A percentile compares a stretch with the other conserved stretches of the same genome.
These are phyloP conservation scores for Progne subis DNA, from an alignment of 2,113 vertebrate genomes.

Conservation along the genomic window DNA sequence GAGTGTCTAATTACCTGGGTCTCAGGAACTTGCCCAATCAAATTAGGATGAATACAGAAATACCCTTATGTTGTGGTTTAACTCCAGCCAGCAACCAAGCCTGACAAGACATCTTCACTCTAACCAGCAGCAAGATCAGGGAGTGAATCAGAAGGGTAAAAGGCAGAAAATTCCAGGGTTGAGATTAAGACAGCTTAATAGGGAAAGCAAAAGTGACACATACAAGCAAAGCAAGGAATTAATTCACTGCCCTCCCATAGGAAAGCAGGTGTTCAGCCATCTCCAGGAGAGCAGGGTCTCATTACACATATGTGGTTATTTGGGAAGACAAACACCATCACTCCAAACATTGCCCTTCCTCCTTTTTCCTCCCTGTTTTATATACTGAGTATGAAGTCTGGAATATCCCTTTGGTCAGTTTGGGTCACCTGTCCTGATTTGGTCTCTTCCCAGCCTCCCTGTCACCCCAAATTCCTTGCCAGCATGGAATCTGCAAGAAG, in stretches of 20 bases:
- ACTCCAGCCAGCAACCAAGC: background rate
- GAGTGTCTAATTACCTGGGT: background rate
- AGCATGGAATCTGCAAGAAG: background rate
- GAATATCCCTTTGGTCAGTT: background rate
- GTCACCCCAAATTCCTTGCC: background rate
- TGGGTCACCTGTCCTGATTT: background rate
- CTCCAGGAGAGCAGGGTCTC: background rate
- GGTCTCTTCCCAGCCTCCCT: background rate
- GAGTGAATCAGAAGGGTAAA: background rate
- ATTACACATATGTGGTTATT: background rate
- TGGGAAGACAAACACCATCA: background rate
- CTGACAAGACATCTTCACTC: accelerated
- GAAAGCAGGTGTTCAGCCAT: background rate
- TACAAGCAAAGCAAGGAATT: background rate
- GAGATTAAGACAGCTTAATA: background rate
- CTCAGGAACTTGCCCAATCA: background rate
- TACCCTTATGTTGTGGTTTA: background rate
- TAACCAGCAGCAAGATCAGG: background rate
- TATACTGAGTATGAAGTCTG: background rate
- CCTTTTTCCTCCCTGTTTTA: background rate
- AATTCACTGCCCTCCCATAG: background rate
- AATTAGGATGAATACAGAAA: background rate
- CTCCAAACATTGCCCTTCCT: background rate
- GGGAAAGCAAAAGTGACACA: background rate
- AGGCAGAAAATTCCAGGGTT: background rate